Conservation (phyloP, 2,888 invertebrate species). For the Caenorhabditis sinica region DNA sequence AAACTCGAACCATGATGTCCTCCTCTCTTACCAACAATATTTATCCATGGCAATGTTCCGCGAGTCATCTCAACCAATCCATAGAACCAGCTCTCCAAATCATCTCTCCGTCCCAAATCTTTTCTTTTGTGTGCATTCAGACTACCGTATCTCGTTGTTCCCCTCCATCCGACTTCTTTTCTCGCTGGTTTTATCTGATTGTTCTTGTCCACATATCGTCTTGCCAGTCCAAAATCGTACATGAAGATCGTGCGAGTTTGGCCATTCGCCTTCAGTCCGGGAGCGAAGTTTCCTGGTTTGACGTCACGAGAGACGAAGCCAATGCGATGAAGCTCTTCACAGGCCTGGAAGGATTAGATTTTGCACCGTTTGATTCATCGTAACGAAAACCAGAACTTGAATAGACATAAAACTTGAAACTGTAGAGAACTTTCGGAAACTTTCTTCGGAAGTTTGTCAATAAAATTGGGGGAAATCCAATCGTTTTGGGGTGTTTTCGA, state of each 20-base stretch:
- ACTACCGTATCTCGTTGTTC: slow-evolving; percentile 78
- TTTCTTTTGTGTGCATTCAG: slow-evolving; percentile 68
- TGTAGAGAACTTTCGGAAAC: too few species aligned
- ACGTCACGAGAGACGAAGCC: slow-evolving; percentile 77
- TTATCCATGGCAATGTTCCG: slow-evolving; percentile 78
- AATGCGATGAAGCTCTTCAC: slow-evolving; percentile 76
- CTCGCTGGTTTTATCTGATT: slow-evolving; percentile 70
- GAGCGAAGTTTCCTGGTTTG: slow-evolving; percentile 80
- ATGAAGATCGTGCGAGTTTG: slow-evolving; percentile 71
- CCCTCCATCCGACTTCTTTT: slow-evolving; percentile 79
- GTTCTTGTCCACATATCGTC: slow-evolving; percentile 72
- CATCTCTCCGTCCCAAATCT: slow-evolving; percentile 76
- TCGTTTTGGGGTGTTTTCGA: too few species aligned
- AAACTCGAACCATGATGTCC: background rate
- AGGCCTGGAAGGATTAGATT: slow-evolving; percentile 74
- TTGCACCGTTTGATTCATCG: too few species aligned
- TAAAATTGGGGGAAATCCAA: too few species aligned
- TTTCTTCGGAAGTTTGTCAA: too few species aligned
- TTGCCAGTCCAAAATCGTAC: slow-evolving; percentile 76
- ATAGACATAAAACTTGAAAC: too few species aligned
- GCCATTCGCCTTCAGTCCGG: slow-evolving; percentile 72
- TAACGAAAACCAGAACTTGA: too few species aligned
- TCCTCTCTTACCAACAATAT: slow-evolving; percentile 68
- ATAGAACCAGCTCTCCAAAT: slow-evolving; percentile 79
- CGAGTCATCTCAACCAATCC: slow-evolving; percentile 74